phyloP scores from a whole-genome alignment of 92 coral and sea anemone genomes.

The Epizoanthus illoricatus region DNA sequence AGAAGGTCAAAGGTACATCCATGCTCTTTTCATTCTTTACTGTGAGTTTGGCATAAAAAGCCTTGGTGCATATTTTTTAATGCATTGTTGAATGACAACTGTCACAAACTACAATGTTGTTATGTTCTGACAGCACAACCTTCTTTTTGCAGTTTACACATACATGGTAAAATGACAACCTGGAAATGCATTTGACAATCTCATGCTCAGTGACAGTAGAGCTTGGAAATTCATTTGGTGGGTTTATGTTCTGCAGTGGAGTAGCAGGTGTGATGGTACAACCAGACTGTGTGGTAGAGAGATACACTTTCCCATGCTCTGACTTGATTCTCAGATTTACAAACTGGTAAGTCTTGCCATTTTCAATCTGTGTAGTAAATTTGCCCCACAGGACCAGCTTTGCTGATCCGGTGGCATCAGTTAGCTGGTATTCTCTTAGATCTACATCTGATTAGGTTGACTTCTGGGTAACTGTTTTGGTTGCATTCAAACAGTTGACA shows the following conservation, averaged over 20 bases:
- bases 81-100: slow-evolving; percentile 37
- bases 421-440: slow-evolving; percentile 30
- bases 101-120: slow-evolving; percentile 36
- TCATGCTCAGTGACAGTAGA: slow-evolving; percentile 14
- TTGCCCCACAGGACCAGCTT: slow-evolving; percentile 34
- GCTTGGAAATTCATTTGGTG: slow-evolving; percentile 25
- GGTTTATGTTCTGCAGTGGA: slow-evolving; percentile 27
- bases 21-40: not conserved
- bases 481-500: slow-evolving; percentile 35
- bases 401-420: slow-evolving; percentile 28
- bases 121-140: slow-evolving; percentile 39
- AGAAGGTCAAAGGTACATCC: too few relatives aligned
- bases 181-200: slow-evolving; percentile 13
- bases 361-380: slow-evolving; percentile 31
- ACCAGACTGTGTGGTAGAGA: slow-evolving; percentile 37
- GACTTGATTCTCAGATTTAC: slow-evolving; percentile 32
- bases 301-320: slow-evolving; percentile 26
- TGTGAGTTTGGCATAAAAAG: slow-evolving; percentile 31
- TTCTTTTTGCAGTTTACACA: slow-evolving; percentile 39
- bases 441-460: slow-evolving; percentile 31
- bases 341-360: slow-evolving; percentile 23
- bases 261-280: slow-evolving; percentile 30
- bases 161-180: slow-evolving; percentile 15
- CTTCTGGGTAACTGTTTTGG: slow-evolving; percentile 32
- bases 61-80: slow-evolving; percentile 28